Evolutionary conservation across 2,113 vertebrate genomes (phyloP).

Genomic region (Pelusios castaneus): DNA sequence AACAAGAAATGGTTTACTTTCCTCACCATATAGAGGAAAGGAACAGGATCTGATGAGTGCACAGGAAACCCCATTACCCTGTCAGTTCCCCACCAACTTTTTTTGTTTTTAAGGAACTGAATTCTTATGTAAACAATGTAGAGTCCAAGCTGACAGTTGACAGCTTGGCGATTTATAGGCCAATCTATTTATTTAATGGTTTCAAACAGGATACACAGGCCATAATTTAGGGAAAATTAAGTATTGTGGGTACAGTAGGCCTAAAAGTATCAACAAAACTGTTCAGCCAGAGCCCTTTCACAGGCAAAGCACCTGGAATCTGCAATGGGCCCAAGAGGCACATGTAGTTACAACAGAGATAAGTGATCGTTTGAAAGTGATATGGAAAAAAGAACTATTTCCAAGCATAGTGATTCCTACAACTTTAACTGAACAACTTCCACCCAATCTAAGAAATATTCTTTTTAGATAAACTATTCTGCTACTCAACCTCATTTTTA

Average conservation of each 20-base stretch:
- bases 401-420: neutral
- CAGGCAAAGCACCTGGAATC: neutral
- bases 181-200: neutral
- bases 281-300: neutral
- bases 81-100: slow-evolving; percentile 36
- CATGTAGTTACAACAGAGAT: neutral
- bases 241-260: neutral
- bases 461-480: neutral
- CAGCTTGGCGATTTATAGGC: neutral
- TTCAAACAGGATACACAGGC: neutral
- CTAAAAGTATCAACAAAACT: neutral
- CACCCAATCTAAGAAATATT: neutral
- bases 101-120: neutral
- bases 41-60: slow-evolving; percentile 46
- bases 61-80: slow-evolving; percentile 74
- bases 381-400: neutral
- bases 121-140: neutral
- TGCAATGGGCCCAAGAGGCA: neutral
- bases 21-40: neutral
- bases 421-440: neutral
- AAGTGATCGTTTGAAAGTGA: neutral
- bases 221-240: neutral
- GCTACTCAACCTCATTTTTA: neutral
- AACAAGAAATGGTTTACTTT: slow-evolving; percentile 50
- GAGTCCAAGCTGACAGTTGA: neutral